phyloP scores from a whole-genome alignment of 2,888 invertebrate genomes.

The Heptascelio sp. region DNA sequence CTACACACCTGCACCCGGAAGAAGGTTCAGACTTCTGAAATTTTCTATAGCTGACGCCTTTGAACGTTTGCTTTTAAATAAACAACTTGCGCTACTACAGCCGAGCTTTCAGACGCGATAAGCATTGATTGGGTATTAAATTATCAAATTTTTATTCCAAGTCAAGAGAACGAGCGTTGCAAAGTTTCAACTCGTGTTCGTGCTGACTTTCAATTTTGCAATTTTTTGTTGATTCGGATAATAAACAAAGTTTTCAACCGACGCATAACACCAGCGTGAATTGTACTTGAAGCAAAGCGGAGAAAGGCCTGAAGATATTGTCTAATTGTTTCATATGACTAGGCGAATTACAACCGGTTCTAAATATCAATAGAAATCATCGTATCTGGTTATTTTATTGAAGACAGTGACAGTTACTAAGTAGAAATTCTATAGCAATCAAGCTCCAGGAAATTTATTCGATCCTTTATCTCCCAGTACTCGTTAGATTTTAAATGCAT shows the following conservation, averaged over 20 bases:
- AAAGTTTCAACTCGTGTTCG: constrained; percentile 34
- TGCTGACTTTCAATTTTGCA: constrained; percentile 49
- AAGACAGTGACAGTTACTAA: constrained; percentile 48
- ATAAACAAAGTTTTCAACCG: constrained; percentile 15
- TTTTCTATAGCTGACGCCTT: constrained; percentile 56
- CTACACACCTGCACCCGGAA: constrained; percentile 67
- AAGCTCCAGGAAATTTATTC: background rate
- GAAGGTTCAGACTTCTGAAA: constrained; percentile 28
- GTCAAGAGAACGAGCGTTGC: constrained; percentile 21
- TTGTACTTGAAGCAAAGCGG: background rate
- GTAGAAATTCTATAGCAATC: constrained; percentile 18
- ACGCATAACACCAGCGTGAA: background rate
- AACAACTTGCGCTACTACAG: constrained; percentile 40
- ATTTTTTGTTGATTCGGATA: constrained; percentile 15
- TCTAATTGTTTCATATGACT: constrained; percentile 63
- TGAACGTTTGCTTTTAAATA: constrained; percentile 43
- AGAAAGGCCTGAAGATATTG: constrained; percentile 25
- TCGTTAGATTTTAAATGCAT: constrained; percentile 4
- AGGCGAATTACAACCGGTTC: constrained; percentile 22
- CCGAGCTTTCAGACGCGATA: constrained; percentile 12
- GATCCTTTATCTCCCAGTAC: constrained; percentile 4
- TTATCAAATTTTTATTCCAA: constrained; percentile 29
- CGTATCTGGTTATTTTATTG: constrained; percentile 30
- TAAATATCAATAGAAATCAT: constrained; percentile 39
- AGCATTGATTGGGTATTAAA: constrained; percentile 58